Percentiles rank a stretch among this genome's conserved stretches.
Conservation (phyloP, 2,113 vertebrate species). For the Mellivora capensis region DNA sequence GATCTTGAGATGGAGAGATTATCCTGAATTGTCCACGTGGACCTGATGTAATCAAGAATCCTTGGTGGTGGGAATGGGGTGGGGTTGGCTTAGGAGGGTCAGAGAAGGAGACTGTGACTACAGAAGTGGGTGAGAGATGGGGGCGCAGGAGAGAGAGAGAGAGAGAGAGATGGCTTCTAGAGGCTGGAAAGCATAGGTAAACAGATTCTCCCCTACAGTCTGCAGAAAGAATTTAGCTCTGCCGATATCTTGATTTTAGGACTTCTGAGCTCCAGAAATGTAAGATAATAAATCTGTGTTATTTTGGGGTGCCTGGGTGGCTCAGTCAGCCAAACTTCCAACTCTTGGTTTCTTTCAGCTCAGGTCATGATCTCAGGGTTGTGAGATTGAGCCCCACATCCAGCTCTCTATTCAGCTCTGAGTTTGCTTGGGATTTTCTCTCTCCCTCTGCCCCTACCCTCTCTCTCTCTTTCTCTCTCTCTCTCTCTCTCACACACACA, state of each 20-base stretch:
- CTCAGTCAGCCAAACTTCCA: not conserved
- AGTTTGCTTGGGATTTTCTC: too few relatives aligned
- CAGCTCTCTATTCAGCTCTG: too few relatives aligned
- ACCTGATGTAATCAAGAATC: not conserved
- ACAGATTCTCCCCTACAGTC: not conserved
- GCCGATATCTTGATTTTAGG: not conserved
- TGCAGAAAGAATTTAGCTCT: not conserved
- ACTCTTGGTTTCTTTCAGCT: not conserved
- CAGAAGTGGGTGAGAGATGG: not conserved
- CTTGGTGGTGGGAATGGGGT: not conserved
- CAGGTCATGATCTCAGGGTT: not conserved
- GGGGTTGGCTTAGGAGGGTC: not conserved
- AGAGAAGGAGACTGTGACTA: not conserved
- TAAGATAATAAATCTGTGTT: not conserved
- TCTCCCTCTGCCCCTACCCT: too few relatives aligned
- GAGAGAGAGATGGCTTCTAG: not conserved
- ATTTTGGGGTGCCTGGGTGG: not conserved
- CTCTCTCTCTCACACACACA: too few relatives aligned
- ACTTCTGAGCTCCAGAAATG: not conserved
- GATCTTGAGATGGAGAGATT: not conserved
- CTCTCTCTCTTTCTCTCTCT: too few relatives aligned
- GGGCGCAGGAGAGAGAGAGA: not conserved
- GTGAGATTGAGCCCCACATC: too few relatives aligned
- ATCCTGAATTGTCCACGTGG: not conserved
- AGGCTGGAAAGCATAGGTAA: not conserved